Evolutionary conservation across 2,888 invertebrate species (phyloP).

Genomic region (Eupithecia subumbrata): DNA sequence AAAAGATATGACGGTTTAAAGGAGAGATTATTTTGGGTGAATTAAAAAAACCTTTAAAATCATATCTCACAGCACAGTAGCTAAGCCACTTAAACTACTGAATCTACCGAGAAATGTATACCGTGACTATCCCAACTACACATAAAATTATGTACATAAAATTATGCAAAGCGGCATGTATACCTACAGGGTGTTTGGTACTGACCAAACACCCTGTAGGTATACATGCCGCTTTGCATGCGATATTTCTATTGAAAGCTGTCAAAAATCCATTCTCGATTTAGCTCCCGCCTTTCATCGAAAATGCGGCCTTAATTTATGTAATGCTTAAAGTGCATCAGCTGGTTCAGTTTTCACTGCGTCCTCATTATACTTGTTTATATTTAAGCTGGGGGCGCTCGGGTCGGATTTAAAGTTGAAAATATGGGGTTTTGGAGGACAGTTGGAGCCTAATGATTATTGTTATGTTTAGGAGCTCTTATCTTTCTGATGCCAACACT

Average conservation of each 20-base stretch:
- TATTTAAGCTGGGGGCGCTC: constrained; percentile 36
- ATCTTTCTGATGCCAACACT: constrained; percentile 30
- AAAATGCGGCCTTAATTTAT: neutral
- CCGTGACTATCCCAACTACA: too few species aligned
- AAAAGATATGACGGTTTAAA: too few species aligned
- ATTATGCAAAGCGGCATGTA: too few species aligned
- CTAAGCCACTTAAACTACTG: too few species aligned
- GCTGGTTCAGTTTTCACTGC: constrained; percentile 17
- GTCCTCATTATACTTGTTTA: constrained; percentile 51
- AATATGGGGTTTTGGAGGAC: constrained; percentile 37
- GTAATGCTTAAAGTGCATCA: neutral
- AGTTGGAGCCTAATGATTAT: constrained; percentile 37
- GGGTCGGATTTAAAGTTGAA: constrained; percentile 40
- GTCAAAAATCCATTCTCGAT: neutral
- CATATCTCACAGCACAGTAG: too few species aligned
- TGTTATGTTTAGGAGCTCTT: constrained; percentile 37
- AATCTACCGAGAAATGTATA: too few species aligned
- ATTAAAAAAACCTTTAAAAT: too few species aligned
- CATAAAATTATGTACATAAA: too few species aligned
- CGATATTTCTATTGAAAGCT: neutral
- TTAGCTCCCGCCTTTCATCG: neutral
- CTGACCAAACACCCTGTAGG: too few species aligned
- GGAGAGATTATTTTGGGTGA: too few species aligned
- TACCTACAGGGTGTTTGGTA: too few species aligned
- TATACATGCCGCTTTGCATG: neutral